A percentile compares a stretch with the other conserved stretches of the same genome.
Evolutionary conservation across 2,797 vertebrate species (phyloP).

Genomic region (Stomatorhinus walkeri): DNA sequence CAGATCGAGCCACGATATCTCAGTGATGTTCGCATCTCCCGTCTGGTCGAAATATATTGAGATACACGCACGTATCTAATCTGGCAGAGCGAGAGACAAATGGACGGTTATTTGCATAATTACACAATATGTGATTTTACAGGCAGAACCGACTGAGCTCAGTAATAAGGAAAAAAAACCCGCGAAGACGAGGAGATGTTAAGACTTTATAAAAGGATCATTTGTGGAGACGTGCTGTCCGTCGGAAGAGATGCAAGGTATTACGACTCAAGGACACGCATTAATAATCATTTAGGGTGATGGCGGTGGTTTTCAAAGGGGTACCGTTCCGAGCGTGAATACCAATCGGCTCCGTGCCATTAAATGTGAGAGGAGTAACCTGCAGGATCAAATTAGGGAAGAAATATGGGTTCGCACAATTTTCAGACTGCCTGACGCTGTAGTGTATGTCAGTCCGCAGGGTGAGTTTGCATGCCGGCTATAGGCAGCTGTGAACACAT

Average conservation of each 20-base stretch:
- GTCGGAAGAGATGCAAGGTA: background rate
- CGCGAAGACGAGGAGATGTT: background rate
- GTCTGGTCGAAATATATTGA: background rate
- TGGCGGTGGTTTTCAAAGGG: background rate
- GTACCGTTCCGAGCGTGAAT: background rate
- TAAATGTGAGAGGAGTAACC: constrained; percentile 10
- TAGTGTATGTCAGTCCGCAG: constrained; percentile 10
- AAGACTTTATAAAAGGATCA: background rate
- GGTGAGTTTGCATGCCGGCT: constrained; percentile 1
- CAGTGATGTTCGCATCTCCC: background rate
- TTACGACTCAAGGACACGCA: background rate
- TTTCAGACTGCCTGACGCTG: background rate
- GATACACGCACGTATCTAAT: background rate
- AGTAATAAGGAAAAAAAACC: background rate
- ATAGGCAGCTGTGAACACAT: background rate
- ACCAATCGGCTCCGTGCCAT: background rate
- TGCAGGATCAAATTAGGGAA: background rate
- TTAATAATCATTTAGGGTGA: constrained; percentile 11
- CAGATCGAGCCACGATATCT: background rate
- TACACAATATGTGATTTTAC: constrained; percentile 8
- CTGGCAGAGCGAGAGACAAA: background rate
- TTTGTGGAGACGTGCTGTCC: background rate
- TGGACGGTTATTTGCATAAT: constrained; percentile 5
- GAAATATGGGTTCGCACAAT: constrained; percentile 14
- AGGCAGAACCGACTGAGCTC: background rate